phyloP scores from a whole-genome alignment of 2,113 vertebrate genomes.

The Crotophaga sulcirostris region DNA sequence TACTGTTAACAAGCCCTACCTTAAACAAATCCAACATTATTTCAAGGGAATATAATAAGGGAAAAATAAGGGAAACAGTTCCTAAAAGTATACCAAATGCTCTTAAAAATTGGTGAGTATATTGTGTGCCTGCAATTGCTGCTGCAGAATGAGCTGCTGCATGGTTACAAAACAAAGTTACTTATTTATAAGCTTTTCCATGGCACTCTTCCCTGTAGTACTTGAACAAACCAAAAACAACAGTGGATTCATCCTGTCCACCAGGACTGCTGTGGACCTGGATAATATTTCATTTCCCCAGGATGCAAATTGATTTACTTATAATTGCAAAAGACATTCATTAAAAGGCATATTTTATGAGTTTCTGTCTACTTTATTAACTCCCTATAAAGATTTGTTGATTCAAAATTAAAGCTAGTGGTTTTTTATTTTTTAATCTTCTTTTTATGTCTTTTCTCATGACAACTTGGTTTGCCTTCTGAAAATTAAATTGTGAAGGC shows the following conservation, averaged over 20 bases:
- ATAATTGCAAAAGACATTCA: background rate
- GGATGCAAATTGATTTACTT: background rate
- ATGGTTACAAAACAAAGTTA: background rate
- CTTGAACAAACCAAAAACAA: background rate
- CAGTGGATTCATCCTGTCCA: background rate
- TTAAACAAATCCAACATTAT: background rate
- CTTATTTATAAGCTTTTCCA: background rate
- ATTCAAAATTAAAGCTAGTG: background rate
- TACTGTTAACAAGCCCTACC: background rate
- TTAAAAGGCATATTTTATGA: background rate
- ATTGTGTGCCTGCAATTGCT: background rate
- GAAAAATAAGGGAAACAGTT: background rate
- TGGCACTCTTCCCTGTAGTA: background rate
- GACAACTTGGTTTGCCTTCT: background rate
- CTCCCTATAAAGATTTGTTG: background rate
- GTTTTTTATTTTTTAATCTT: fast-evolving
- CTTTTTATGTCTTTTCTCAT: background rate
- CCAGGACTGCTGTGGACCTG: background rate
- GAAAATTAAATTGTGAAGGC: background rate
- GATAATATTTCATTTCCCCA: background rate
- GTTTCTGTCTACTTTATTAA: background rate
- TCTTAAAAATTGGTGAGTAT: background rate
- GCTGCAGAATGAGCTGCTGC: background rate
- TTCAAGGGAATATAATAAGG: background rate
- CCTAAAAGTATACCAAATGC: background rate